Evolutionary conservation across 2,888 invertebrate species (phyloP).

Genomic region (Nematopogon swammerdamellus): DNA sequence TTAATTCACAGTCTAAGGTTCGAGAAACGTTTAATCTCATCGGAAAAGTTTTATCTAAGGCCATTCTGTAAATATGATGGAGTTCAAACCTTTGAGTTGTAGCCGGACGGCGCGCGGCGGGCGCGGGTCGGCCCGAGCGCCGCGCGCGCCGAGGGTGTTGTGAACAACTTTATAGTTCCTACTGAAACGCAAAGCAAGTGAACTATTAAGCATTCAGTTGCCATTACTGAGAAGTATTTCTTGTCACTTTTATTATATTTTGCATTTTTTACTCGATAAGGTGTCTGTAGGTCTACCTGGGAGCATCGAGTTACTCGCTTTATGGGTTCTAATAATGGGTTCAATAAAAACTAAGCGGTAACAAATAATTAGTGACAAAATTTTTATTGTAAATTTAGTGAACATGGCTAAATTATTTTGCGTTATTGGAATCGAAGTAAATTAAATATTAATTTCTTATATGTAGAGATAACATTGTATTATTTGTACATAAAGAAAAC

Average conservation of each 20-base stretch:
- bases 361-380: conserved; percentile 39
- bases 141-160: conserved; percentile 39
- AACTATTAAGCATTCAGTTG: conserved; percentile 57
- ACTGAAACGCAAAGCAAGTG: conserved; percentile 49
- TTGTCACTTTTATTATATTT: conserved; percentile 52
- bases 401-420: conserved; percentile 59
- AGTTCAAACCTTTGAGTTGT: too few relatives aligned
- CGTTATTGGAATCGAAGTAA: conserved; percentile 57
- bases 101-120: too few relatives aligned
- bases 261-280: conserved; percentile 53
- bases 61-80: neutral
- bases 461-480: conserved; percentile 55
- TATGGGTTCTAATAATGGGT: conserved; percentile 49
- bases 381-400: conserved; percentile 48
- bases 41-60: conserved; percentile 2
- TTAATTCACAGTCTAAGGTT: conserved; percentile 7
- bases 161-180: conserved; percentile 55
- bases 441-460: conserved; percentile 57
- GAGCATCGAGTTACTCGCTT: conserved; percentile 51
- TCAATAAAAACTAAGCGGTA: conserved; percentile 37
- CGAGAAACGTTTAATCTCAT: conserved; percentile 3
- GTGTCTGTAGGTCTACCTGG: conserved; percentile 39
- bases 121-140: conserved; percentile 10
- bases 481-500: conserved; percentile 60
- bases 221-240: conserved; percentile 52